Evolutionary conservation across 2,888 invertebrate species (phyloP), one percentile per base, ranked within the genome.

Genomic region (Drosophila meridiana): DNA sequence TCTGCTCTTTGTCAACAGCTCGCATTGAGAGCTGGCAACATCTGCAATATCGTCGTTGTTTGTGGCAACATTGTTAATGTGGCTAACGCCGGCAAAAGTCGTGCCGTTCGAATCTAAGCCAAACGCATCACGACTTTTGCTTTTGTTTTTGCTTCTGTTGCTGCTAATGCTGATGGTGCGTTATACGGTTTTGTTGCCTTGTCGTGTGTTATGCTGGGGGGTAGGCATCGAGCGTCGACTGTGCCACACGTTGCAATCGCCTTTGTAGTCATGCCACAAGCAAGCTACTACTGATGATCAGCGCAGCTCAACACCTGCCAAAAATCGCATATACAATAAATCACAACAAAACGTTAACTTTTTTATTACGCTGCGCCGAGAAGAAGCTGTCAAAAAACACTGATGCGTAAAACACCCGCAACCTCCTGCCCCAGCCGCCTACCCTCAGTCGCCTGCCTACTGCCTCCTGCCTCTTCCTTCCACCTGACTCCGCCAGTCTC

Each of bases 101-200:
- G 91, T 91, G 92, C 90, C 77, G 71, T 69, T 83, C 78, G 77
- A 91, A 92, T 91, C 87, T 92, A 82, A 90, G 84, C 92, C 92
- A 91, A 87, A 86, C 90, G 79, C 84, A 85, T 90, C 91, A 91
- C 91, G 91, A 92, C 76, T 90, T 78, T 71, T 48, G 61, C 59
- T 43, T 28, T 64, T 64, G 62, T 76, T 86, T 76, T 67, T 36
- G 58, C 59, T 28, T 9, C 57, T 68, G 55, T 36, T 57, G 26
- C 67, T 42, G 61, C 56, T 32, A 14, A 60, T 64, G 65, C 48
- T 69, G 43, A 67, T 65, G 48, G 53, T 79, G 70, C 65, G 70
- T 64, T 76, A 62, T 80, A 60, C 40, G 64, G 62, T 65, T 69
- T 72, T 62, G 79, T 68, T 65, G 76, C 52, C 68, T 70, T 65